phyloP scores from a whole-genome alignment of 2,113 vertebrate genomes.

The Silurus glanis region DNA sequence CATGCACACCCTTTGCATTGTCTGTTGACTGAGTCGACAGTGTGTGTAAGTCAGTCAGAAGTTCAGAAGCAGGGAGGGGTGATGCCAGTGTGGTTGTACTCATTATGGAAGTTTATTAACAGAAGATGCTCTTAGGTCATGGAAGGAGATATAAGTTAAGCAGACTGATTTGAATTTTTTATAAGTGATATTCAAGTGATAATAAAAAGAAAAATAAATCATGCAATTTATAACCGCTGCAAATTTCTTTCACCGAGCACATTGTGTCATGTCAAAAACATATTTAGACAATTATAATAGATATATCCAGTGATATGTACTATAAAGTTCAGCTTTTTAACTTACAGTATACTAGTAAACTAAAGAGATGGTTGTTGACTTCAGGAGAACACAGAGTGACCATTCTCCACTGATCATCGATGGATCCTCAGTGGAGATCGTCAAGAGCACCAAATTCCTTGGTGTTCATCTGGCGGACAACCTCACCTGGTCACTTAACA shows the following conservation, averaged over 20 bases:
- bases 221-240: background rate
- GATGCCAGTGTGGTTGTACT: slow-evolving; percentile 66
- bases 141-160: background rate
- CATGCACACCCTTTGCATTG: slow-evolving; percentile 44
- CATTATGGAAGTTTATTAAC: slow-evolving; percentile 51
- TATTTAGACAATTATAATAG: background rate
- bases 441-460: no score
- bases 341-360: background rate
- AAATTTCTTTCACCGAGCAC: background rate
- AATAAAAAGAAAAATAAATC: slow-evolving; percentile 58
- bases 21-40: slow-evolving; percentile 59
- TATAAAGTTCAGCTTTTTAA: background rate
- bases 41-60: slow-evolving; percentile 59
- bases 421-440: no score
- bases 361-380: no score
- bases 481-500: no score
- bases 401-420: no score
- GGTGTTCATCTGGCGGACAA: no score
- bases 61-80: slow-evolving; percentile 58
- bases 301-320: background rate
- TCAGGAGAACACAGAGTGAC: no score
- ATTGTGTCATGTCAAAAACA: background rate
- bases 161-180: background rate
- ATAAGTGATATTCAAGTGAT: slow-evolving; percentile 50
- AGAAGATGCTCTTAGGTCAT: background rate